A percentile compares a stretch with the other conserved stretches of the same genome.
phyloP scores from a whole-genome alignment of 2,888 invertebrate genomes.

The Hypsopygia costalis region DNA sequence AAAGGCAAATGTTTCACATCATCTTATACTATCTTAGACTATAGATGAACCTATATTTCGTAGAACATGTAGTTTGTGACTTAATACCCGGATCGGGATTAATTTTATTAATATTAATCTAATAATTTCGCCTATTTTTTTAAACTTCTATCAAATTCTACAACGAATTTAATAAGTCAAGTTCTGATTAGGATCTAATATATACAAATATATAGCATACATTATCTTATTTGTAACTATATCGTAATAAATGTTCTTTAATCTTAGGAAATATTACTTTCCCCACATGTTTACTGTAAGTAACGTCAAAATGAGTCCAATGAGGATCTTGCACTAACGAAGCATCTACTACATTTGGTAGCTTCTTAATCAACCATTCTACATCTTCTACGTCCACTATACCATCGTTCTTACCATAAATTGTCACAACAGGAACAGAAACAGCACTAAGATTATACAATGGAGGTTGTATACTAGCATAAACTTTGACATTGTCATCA shows the following conservation, averaged over 20 bases:
- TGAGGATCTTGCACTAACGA: conserved; percentile 74
- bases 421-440: conserved; percentile 38
- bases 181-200: too few species aligned
- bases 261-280: conserved; percentile 34
- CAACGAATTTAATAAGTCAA: too few species aligned
- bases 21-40: too few species aligned
- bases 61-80: too few species aligned
- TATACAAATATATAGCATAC: too few species aligned
- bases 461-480: conserved; percentile 44
- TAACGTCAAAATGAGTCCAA: conserved; percentile 44
- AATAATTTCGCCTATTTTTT: too few species aligned
- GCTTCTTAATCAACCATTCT: conserved; percentile 61
- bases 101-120: too few species aligned
- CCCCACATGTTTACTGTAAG: conserved; percentile 38
- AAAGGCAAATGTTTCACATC: too few species aligned
- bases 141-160: too few species aligned
- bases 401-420: conserved; percentile 72
- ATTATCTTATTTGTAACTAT: conserved; percentile 18
- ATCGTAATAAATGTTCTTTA: conserved; percentile 26
- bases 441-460: conserved; percentile 43
- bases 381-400: conserved; percentile 81
- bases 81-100: too few species aligned
- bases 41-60: too few species aligned
- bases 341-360: conserved; percentile 80
- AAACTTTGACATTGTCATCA: conserved; percentile 36